phyloP scores from a whole-genome alignment of 2,888 invertebrate genomes.

The Holacanthella duospinosa region DNA sequence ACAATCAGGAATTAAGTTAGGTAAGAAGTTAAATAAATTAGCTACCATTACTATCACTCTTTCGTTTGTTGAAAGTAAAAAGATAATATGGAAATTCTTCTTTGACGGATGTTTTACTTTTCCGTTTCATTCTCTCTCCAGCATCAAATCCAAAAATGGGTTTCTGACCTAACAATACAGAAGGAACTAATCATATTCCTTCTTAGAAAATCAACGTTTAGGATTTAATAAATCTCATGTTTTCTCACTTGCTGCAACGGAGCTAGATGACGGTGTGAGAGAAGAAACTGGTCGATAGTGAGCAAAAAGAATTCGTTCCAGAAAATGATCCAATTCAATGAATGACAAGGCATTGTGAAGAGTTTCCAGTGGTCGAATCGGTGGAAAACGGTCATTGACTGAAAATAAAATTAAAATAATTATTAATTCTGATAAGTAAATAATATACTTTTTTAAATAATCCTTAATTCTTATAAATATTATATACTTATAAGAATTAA shows the following conservation, averaged over 20 bases:
- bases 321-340: slow-evolving; percentile 64
- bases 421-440: neutral
- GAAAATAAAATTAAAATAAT: neutral
- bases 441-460: neutral
- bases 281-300: slow-evolving; percentile 30
- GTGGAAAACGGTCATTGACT: slow-evolving; percentile 68
- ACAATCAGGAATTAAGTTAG: too few species aligned
- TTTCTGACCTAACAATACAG: neutral
- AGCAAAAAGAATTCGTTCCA: slow-evolving; percentile 29
- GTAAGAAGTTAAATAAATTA: too few species aligned
- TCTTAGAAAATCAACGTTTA: neutral
- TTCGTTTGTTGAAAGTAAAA: neutral
- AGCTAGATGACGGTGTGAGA: slow-evolving; percentile 5
- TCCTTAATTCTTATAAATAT: neutral
- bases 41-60: neutral
- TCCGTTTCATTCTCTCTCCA: neutral
- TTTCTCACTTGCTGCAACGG: neutral
- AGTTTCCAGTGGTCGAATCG: slow-evolving; percentile 92
- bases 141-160: neutral
- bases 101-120: neutral
- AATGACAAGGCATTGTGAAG: slow-evolving; percentile 92
- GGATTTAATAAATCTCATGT: too few species aligned
- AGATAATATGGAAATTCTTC: slow-evolving; percentile 2
- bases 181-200: neutral
- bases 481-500: neutral